Evolutionary conservation across 2,888 invertebrate genomes (phyloP), one percentile per base, ranked within the genome.

Genomic region (Acutogordius australiensis): DNA sequence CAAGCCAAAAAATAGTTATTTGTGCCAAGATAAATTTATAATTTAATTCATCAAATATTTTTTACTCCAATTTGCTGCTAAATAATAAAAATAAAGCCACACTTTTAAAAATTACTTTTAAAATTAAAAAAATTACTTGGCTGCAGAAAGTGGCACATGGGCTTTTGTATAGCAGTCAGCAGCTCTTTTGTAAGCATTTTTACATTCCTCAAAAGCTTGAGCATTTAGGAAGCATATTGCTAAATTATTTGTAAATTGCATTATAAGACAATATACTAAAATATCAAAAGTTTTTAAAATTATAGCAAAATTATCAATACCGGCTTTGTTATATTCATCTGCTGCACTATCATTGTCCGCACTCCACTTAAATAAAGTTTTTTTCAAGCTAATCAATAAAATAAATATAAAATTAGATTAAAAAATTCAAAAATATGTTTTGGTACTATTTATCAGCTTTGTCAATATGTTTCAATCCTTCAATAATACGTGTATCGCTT

Each of bases 391-490:
- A 21, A 4, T 8, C 23, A 51, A 51, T 37, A 37, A 37, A 18
- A 13, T 13, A 13, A 37, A 37, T 18, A 37, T 37, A 37, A 13
- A n/a, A n/a, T n/a, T n/a, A n/a, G n/a, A n/a, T 13, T 37, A 13
- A 21, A 51, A 51, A 8, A 51, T n/a, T 51, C 4, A 51, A 51
- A n/a, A 8, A 51, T 8, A 23, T 8, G 23, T n/a, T 51, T 21
- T 51, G n/a, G n/a, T 51, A 51, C 51, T 51, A 51, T 51, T 51
- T 51, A n/a, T 51, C 51, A 23, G 51, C 51, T 51, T 51, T 51
- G 13, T 51, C 51, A n/a, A 51, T 23, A 23, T 51, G 51, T 23
- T 51, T 51, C 4, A 51, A 21, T 4, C 51, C 51, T 4, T 51
- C 51, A n/a, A 51, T n/a, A n/a, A 51, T 51, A n/a, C 26, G 8